phyloP scores from a whole-genome alignment of 2,113 vertebrate genomes.

The Myotis brandtii region DNA sequence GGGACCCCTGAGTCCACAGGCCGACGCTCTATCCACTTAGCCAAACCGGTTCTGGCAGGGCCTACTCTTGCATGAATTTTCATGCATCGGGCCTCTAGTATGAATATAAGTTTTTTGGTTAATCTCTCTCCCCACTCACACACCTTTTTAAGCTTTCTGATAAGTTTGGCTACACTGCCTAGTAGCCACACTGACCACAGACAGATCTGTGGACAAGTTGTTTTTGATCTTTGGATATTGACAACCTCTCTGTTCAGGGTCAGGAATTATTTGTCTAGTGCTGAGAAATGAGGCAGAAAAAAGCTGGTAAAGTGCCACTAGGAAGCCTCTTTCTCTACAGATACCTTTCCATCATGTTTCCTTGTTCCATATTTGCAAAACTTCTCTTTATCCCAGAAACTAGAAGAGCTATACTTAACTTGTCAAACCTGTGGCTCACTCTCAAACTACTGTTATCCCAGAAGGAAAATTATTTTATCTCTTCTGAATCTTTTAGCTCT shows the following conservation, averaged over 20 bases:
- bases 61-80: no score
- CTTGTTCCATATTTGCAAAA: neutral
- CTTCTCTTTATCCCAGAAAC: conserved; percentile 1
- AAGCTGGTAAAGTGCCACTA: neutral
- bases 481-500: neutral
- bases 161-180: neutral
- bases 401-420: conserved; percentile 19
- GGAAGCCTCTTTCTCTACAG: neutral
- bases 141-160: neutral
- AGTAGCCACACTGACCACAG: neutral
- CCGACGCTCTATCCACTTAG: no score
- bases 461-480: neutral
- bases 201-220: neutral
- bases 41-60: no score
- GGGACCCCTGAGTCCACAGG: no score
- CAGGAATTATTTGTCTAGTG: neutral
- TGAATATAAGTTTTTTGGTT: no score
- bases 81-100: no score
- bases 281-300: neutral
- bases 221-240: conserved; percentile 31
- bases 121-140: no score
- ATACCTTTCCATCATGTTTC: neutral
- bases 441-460: neutral
- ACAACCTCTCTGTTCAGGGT: neutral
- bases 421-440: neutral